Evolutionary conservation across 2,888 invertebrate species (phyloP).

Genomic region (Caenorhabditis sinica): DNA sequence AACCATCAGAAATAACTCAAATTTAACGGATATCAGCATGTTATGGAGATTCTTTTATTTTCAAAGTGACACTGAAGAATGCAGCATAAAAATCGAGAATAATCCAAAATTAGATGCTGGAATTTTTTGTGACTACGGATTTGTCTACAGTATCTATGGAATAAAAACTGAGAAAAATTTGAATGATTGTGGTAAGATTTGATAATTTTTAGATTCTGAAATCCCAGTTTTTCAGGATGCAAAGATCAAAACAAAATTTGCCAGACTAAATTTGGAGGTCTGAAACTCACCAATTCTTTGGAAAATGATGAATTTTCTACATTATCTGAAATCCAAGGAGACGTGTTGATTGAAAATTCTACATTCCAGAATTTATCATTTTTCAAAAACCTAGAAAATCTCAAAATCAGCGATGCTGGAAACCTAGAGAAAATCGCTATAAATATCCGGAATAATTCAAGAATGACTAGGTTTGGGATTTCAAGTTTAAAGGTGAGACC

Average conservation of each 20-base stretch:
- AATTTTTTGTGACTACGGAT: constrained; percentile 3
- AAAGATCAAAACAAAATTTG: background rate
- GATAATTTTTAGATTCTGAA: background rate
- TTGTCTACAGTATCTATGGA: background rate
- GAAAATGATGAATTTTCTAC: background rate
- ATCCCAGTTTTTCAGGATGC: background rate
- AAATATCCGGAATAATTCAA: background rate
- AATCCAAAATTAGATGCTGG: background rate
- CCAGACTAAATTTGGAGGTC: background rate
- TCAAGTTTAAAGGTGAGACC: background rate
- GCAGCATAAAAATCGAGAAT: background rate
- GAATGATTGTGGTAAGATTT: constrained; percentile 9
- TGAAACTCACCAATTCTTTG: background rate
- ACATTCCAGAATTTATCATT: constrained; percentile 12
- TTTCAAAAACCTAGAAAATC: background rate
- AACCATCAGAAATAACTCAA: no score
- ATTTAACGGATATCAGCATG: no score
- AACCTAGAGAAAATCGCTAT: background rate
- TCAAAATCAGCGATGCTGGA: background rate
- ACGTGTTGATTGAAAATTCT: background rate
- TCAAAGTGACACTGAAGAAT: no score
- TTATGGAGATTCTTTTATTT: no score
- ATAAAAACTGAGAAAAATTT: background rate
- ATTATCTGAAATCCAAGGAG: constrained; percentile 15
- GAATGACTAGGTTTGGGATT: background rate